Evolutionary conservation across 2,888 invertebrate genomes (phyloP).

Genomic region (Ecliptopera silaceata): DNA sequence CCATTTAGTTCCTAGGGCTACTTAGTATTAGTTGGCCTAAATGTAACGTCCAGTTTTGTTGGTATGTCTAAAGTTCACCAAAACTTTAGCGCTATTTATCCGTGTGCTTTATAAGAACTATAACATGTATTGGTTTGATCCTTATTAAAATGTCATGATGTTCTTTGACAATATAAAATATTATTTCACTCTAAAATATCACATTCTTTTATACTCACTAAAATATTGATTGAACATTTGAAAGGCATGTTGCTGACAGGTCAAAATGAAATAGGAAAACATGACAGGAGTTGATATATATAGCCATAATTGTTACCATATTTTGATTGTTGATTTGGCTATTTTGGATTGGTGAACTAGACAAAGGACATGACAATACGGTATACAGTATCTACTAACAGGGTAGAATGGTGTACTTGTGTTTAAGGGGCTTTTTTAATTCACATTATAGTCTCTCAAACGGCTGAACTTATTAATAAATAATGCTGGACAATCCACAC

Average conservation of each 20-base stretch:
- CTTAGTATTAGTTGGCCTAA: slow-evolving; percentile 43
- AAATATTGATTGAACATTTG: too few species aligned
- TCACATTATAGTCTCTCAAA: not conserved
- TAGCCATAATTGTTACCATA: not conserved
- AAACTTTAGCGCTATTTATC: not conserved
- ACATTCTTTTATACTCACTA: too few species aligned
- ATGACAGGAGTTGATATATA: too few species aligned
- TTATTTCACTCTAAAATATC: too few species aligned
- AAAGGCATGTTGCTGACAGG: too few species aligned
- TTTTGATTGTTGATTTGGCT: not conserved
- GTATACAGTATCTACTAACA: slow-evolving; percentile 27
- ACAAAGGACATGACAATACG: slow-evolving; percentile 13
- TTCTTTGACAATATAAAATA: too few species aligned
- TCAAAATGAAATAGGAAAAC: too few species aligned
- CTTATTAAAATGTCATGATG: too few species aligned
- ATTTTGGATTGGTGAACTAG: not conserved
- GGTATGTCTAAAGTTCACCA: slow-evolving; percentile 32
- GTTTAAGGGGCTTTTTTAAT: slow-evolving; percentile 19
- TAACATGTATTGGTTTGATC: too few species aligned
- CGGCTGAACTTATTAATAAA: too few species aligned
- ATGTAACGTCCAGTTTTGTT: slow-evolving; percentile 46
- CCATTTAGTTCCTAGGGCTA: slow-evolving; percentile 50
- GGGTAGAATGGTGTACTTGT: slow-evolving; percentile 22
- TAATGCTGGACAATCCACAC: too few species aligned
- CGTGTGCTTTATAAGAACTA: too few species aligned